Conservation (phyloP, 2,113 vertebrate species). For the Anser cygnoides region DNA sequence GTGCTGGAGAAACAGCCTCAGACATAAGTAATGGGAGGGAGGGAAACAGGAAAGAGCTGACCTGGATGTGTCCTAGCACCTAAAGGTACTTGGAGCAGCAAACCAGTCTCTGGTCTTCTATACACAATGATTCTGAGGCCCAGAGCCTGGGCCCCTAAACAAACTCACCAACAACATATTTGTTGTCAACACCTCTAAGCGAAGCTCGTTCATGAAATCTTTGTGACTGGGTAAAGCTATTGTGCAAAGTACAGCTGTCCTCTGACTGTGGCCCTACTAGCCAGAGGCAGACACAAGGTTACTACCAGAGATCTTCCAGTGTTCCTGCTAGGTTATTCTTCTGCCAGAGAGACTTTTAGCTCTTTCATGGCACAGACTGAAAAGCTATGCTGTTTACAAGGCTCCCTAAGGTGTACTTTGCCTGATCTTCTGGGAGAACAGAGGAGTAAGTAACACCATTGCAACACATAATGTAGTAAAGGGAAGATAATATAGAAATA, state of each 20-base stretch:
- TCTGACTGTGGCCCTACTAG: not conserved
- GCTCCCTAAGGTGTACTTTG: not conserved
- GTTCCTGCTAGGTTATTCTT: not conserved
- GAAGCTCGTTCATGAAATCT: not conserved
- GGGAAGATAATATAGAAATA: not conserved
- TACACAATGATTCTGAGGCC: not conserved
- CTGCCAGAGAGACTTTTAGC: not conserved
- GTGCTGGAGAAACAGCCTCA: not conserved
- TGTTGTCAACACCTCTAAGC: fast-evolving
- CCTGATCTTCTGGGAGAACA: not conserved
- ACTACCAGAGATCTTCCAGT: not conserved
- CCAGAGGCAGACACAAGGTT: not conserved
- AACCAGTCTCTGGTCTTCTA: not conserved
- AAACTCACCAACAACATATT: not conserved
- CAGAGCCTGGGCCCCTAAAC: not conserved
- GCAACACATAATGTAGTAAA: not conserved
- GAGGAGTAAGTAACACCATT: not conserved
- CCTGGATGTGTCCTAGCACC: not conserved
- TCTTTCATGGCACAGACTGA: not conserved
- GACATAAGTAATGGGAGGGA: fast-evolving
- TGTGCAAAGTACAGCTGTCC: not conserved
- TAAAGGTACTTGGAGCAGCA: not conserved
- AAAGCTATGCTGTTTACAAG: not conserved
- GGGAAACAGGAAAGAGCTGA: not conserved
- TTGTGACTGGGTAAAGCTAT: not conserved